Evolutionary conservation across 2,888 invertebrate genomes (phyloP).

Genomic region (Cepaea hortensis): DNA sequence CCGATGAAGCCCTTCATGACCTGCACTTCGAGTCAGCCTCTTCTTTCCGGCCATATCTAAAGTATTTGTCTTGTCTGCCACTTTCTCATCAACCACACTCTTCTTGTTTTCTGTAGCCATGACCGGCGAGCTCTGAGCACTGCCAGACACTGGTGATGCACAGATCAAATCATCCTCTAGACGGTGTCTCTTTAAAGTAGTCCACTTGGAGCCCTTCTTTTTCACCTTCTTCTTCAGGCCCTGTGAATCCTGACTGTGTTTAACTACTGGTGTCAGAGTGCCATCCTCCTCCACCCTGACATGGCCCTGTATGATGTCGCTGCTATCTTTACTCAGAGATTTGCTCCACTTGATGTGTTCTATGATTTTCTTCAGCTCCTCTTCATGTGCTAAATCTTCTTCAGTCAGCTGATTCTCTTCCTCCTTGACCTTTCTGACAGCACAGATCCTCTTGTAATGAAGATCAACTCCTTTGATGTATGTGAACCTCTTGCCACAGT

Average conservation of each 20-base stretch:
- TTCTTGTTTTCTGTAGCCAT: background rate
- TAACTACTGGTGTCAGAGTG: constrained; percentile 52
- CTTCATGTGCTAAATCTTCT: constrained; percentile 55
- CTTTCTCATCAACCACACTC: background rate
- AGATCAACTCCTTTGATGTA: constrained; percentile 74
- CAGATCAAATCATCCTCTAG: background rate
- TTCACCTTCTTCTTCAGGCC: constrained; percentile 55
- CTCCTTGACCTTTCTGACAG: constrained; percentile 63
- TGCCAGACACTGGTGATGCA: background rate
- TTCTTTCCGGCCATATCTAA: background rate
- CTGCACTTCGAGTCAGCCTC: constrained; percentile 17
- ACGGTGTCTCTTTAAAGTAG: constrained; percentile 27
- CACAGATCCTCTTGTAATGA: constrained; percentile 73
- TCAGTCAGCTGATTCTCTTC: constrained; percentile 57
- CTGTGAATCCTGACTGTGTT: constrained; percentile 62
- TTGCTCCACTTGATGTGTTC: constrained; percentile 59
- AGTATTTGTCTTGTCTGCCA: background rate
- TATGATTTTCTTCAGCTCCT: constrained; percentile 49
- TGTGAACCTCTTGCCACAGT: constrained; percentile 73
- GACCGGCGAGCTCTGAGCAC: background rate
- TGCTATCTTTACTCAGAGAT: constrained; percentile 58
- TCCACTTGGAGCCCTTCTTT: constrained; percentile 42
- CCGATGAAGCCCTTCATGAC: background rate
- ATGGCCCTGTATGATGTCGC: constrained; percentile 52
- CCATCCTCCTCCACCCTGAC: constrained; percentile 52